phyloP scores from a whole-genome alignment of 2,888 invertebrate genomes.

The Galerucella nymphaeae region DNA sequence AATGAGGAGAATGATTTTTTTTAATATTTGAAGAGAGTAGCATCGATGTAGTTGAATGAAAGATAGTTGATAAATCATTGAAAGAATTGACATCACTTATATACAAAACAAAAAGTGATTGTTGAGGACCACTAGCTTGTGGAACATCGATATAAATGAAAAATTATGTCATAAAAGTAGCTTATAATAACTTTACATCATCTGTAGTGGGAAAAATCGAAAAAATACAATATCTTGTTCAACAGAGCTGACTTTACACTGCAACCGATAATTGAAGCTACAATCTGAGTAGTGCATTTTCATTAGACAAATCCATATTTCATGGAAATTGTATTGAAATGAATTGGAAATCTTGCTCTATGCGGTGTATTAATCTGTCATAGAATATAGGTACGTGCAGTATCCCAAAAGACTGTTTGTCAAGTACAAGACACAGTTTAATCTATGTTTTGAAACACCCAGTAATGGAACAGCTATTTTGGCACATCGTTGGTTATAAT shows the following conservation, averaged over 20 bases:
- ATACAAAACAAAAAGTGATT: too few relatives aligned
- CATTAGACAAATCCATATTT: not conserved
- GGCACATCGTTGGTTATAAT: too few relatives aligned
- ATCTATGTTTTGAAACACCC: not conserved
- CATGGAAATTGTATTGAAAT: not conserved
- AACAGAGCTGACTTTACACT: not conserved
- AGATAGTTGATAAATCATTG: too few relatives aligned
- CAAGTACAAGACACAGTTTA: not conserved
- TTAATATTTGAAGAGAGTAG: too few relatives aligned
- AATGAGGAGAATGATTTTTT: too few relatives aligned
- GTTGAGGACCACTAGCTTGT: too few relatives aligned
- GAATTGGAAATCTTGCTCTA: not conserved
- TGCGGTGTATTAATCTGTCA: not conserved
- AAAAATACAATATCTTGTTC: too few relatives aligned
- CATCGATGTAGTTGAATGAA: too few relatives aligned
- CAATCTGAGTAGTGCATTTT: not conserved
- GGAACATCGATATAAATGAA: too few relatives aligned
- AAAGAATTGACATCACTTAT: too few relatives aligned
- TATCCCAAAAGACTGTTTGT: not conserved
- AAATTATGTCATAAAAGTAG: too few relatives aligned
- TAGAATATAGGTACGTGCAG: not conserved
- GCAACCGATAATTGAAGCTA: not conserved
- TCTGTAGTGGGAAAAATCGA: not conserved
- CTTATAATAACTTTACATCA: not conserved
- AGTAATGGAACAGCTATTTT: too few relatives aligned